phyloP scores from a whole-genome alignment of 2,113 vertebrate species.

The Lampris incognitus region DNA sequence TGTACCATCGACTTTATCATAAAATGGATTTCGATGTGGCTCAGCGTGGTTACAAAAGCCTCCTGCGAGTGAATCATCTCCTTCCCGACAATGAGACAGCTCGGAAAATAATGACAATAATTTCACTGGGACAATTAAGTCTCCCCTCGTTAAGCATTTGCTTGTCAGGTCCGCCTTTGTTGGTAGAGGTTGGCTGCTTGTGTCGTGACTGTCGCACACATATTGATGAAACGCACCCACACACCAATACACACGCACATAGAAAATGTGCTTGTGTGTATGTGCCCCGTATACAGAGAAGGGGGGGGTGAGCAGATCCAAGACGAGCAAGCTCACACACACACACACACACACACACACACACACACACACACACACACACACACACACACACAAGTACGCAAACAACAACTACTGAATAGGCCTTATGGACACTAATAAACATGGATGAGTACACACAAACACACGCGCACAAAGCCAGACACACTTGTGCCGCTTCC shows the following conservation, averaged over 20 bases:
- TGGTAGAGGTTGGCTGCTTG: slow-evolving; percentile 55
- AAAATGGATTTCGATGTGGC: background rate
- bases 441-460: background rate
- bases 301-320: no score
- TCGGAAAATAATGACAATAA: slow-evolving; percentile 62
- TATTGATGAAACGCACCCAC: no score
- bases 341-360: no score
- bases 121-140: slow-evolving; percentile 73
- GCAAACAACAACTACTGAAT: background rate
- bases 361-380: background rate
- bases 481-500: slow-evolving; percentile 24
- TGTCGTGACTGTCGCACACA: slow-evolving; percentile 16
- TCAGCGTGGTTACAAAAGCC: slow-evolving; percentile 3
- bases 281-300: no score
- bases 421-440: background rate
- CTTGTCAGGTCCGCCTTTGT: slow-evolving; percentile 71
- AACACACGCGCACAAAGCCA: slow-evolving; percentile 12
- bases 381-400: background rate
- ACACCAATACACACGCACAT: no score
- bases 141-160: slow-evolving; percentile 68
- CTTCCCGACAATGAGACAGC: slow-evolving; percentile 41
- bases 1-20: slow-evolving; percentile 17
- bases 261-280: no score
- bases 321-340: background rate
- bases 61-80: slow-evolving; percentile 54